Evolutionary conservation across 2,113 vertebrate species (phyloP).

Genomic region (Thryonomys swinderianus): DNA sequence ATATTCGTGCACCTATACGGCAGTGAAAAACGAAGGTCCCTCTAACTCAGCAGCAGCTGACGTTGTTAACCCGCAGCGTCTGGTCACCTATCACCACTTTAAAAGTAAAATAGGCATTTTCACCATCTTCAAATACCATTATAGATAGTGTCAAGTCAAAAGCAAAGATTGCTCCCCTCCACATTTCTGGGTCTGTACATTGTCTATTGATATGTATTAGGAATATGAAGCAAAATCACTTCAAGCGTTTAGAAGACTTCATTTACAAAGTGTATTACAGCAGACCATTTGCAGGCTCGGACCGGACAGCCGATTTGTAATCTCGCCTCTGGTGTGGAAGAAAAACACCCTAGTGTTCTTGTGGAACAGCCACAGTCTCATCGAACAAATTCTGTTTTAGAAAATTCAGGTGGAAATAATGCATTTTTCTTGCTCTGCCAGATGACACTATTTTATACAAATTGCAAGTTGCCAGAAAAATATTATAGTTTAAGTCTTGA

Average conservation of each 20-base stretch:
- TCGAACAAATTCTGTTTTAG: constrained; percentile 38
- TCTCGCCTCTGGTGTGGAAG: constrained; percentile 20
- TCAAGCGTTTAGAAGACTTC: constrained; percentile 66
- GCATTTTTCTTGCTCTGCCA: neutral
- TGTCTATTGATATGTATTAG: constrained; percentile 52
- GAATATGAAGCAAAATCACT: constrained; percentile 56
- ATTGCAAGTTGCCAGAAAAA: neutral
- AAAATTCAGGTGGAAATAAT: constrained; percentile 56
- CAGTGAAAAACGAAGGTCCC: constrained; percentile 69
- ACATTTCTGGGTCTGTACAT: constrained; percentile 39
- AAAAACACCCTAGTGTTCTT: neutral
- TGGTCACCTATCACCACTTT: constrained; percentile 77
- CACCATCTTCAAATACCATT: constrained; percentile 76
- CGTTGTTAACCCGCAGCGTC: constrained; percentile 70
- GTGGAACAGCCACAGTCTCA: neutral
- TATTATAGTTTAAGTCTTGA: neutral
- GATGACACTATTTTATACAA: neutral
- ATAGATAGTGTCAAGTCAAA: constrained; percentile 69
- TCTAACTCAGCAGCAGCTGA: constrained; percentile 57
- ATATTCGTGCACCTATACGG: constrained; percentile 54
- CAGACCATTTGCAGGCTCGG: constrained; percentile 48
- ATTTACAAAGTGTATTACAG: constrained; percentile 69
- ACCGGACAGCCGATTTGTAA: constrained; percentile 60
- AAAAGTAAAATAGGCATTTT: constrained; percentile 69
- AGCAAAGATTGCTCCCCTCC: constrained; percentile 60